Conservation (phyloP, 2,888 invertebrate species). For the Harpagoxenus sublaevis region DNA sequence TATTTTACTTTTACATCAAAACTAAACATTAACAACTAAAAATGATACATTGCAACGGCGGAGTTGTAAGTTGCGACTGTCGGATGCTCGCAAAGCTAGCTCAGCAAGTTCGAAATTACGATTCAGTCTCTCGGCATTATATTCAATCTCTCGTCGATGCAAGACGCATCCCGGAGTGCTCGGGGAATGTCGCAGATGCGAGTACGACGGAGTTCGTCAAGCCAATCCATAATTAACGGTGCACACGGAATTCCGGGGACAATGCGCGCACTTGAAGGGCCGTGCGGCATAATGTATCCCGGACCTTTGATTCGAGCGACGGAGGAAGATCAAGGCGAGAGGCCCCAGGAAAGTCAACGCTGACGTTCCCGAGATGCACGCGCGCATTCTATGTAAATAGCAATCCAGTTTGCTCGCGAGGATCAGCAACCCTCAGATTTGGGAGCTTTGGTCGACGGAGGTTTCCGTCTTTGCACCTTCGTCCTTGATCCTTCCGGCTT, state of each 20-base stretch:
- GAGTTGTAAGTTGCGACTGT: not conserved
- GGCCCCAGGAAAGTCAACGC: conserved; percentile 57
- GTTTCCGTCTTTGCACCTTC: conserved; percentile 68
- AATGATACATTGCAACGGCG: not conserved
- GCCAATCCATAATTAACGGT: conserved; percentile 50
- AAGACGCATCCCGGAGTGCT: not conserved
- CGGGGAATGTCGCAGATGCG: conserved; percentile 31
- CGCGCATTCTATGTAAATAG: conserved; percentile 78
- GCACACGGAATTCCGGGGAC: conserved; percentile 43
- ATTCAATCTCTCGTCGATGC: conserved; percentile 34
- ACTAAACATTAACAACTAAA: conserved; percentile 12
- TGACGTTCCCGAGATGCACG: conserved; percentile 54
- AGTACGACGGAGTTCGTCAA: conserved; percentile 33
- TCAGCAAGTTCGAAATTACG: conserved; percentile 20
- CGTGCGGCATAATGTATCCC: conserved; percentile 44
- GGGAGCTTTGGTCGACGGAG: conserved; percentile 62
- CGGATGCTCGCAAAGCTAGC: not conserved
- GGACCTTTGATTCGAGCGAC: conserved; percentile 34
- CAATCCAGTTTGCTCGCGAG: conserved; percentile 72
- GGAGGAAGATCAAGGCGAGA: conserved; percentile 43
- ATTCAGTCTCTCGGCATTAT: not conserved
- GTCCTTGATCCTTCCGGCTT: conserved; percentile 62
- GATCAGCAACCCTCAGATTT: conserved; percentile 73
- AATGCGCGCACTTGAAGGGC: conserved; percentile 55
- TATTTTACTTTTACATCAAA: not conserved